Base-by-base conservation (phyloP, 2,888 invertebrate species). In the Pyrgus malvae region DNA sequence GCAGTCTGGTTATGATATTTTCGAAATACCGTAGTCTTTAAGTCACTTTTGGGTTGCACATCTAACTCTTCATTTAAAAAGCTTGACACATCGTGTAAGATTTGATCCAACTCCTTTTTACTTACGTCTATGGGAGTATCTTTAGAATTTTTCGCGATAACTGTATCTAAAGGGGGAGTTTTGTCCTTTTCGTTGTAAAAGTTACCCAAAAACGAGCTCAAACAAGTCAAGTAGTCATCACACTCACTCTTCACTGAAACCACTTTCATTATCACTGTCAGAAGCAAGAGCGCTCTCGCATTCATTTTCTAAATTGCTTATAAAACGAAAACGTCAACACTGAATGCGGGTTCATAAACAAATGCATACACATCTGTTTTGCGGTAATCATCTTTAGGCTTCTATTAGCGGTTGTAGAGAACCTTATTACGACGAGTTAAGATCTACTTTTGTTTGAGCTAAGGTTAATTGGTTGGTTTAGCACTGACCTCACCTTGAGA, bases 401-500 rank as follows among this genome's bases (percentile, higher is more conserved):
- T 56, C 17, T 31, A 8, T n/a, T 8, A 33, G 9, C 35, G 25
- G 9, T 8, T 11, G 4, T 5, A 8, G 14, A 25, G 8, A 41
- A 11, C 41, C 40, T 44, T 48, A 41, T 27, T 7, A 9, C 7
- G 25, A 40, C 35, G 42, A 8, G 14, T 3, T 50, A 55, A 42
- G 29, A 50, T 41, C 38, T 44, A 19, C 11, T 66, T 59, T 54
- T 2, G 11, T 6, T 6, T 46, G 37, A 1, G 7, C 6, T 16
- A 2, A 9, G 3, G 3, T 29, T 7, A 1, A 14, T 3, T 7
- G 11, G 45, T 40, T 40, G 9, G 11, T 17, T 38, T 49, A 49
- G 58, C 50, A 65, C 61, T 57, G 58, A 59, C 61, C 63, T 76
- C 63, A 72, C 81, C 80, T 82, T 83, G 80, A 65, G 68, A 71